These are phyloP conservation scores for Sarotherodon lohbergeri DNA, from an alignment of 2,113 vertebrate genomes.

Conservation along the genomic window DNA sequence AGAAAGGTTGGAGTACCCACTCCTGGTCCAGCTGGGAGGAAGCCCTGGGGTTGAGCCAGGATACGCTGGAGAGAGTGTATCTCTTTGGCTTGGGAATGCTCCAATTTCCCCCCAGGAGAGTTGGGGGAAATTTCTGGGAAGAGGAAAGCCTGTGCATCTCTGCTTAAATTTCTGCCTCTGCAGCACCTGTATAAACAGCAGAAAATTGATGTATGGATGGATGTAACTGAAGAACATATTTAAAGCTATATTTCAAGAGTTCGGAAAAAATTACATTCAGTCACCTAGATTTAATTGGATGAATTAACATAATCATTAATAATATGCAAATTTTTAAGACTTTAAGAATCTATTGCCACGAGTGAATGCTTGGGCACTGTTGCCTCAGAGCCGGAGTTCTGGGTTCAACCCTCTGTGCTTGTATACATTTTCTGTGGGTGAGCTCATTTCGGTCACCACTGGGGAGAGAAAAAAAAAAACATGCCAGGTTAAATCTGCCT, in stretches of 20 bases:
- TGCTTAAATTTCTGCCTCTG: not conserved
- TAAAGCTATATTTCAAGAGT: not conserved
- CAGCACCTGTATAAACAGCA: not conserved
- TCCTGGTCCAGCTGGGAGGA: not conserved
- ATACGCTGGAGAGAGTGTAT: not conserved
- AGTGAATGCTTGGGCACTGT: not conserved
- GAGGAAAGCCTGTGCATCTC: not conserved
- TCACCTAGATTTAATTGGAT: not conserved
- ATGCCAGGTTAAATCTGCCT: not conserved
- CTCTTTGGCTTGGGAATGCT: not conserved
- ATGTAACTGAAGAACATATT: not conserved
- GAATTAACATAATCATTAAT: not conserved
- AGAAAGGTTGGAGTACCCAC: not conserved
- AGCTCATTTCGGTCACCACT: not conserved
- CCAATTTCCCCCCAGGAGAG: not conserved
- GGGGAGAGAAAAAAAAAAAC: not conserved
- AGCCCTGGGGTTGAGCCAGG: not conserved
- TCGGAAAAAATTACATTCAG: not conserved
- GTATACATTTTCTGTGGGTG: not conserved
- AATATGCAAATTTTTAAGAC: not conserved
- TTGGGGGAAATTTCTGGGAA: not conserved
- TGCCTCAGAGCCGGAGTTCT: not conserved
- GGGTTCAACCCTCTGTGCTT: not conserved
- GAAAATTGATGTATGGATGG: not conserved
- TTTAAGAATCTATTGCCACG: not conserved